Percentiles rank a stretch among this genome's conserved stretches.
phyloP scores from a whole-genome alignment of 2,888 invertebrate genomes.

The Microdon myrmicae region DNA sequence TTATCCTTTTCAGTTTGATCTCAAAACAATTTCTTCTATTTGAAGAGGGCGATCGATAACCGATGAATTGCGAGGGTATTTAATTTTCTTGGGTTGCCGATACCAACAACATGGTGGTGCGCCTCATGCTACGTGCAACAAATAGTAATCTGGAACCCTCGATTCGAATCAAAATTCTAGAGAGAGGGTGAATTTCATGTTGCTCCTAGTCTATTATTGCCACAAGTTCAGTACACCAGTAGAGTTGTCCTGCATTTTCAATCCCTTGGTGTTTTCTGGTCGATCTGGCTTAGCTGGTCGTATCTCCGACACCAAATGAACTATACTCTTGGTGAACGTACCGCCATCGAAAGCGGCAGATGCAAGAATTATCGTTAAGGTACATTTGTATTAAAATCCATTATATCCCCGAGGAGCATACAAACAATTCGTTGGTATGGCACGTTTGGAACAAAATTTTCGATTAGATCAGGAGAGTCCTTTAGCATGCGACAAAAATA shows the following conservation, averaged over 20 bases:
- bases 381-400: constrained; percentile 18
- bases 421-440: constrained; percentile 27
- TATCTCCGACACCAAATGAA: too few species aligned
- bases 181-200: constrained; percentile 39
- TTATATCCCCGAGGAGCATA: constrained; percentile 23
- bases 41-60: too few species aligned
- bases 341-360: constrained; percentile 31
- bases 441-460: constrained; percentile 32
- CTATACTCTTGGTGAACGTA: constrained; percentile 9
- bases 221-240: constrained; percentile 11
- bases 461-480: constrained; percentile 32
- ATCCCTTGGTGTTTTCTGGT: constrained; percentile 34
- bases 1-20: too few species aligned
- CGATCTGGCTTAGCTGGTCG: constrained; percentile 50
- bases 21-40: too few species aligned
- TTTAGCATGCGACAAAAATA: constrained; percentile 46
- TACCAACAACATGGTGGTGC: too few species aligned
- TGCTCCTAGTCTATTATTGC: constrained; percentile 20
- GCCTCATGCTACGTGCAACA: constrained; percentile 19
- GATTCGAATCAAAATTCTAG: constrained; percentile 19
- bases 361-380: constrained; percentile 34
- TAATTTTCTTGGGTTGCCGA: too few species aligned
- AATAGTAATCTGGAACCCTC: constrained; percentile 26
- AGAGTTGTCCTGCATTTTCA: constrained; percentile 27
- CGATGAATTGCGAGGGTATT: too few species aligned